Evolutionary conservation across 2,888 invertebrate species (phyloP).

Genomic region (Pachydiplax longipennis): DNA sequence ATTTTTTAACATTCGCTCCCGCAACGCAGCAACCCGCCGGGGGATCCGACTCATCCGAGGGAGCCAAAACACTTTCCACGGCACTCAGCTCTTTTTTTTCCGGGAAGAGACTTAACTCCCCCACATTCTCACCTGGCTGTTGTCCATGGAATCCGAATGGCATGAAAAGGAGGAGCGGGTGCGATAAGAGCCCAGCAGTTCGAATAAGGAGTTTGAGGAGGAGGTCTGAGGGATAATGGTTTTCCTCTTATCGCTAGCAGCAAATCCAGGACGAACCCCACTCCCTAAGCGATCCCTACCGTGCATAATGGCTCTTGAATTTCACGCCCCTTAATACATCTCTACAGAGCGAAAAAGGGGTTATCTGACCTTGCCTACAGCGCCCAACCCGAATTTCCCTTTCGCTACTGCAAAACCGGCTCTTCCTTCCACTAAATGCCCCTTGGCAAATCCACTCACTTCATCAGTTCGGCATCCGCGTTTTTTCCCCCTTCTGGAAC

Average conservation of each 20-base stretch:
- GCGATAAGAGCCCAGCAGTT: conserved; percentile 22
- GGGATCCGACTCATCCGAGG: neutral
- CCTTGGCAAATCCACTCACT: neutral
- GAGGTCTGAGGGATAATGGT: conserved; percentile 22
- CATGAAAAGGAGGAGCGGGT: neutral
- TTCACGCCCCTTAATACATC: conserved; percentile 36
- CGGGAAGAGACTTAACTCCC: neutral
- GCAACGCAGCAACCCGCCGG: neutral
- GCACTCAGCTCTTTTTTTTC: neutral
- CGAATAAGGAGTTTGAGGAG: conserved; percentile 32
- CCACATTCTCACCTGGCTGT: conserved; percentile 17
- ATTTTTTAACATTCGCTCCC: neutral
- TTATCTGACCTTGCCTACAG: conserved; percentile 17
- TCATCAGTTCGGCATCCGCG: conserved; percentile 2
- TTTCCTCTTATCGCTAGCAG: conserved; percentile 31
- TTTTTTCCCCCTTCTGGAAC: neutral
- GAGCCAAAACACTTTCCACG: neutral
- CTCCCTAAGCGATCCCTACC: conserved; percentile 17
- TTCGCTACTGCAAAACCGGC: neutral
- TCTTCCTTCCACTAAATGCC: neutral
- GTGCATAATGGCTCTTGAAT: conserved; percentile 39
- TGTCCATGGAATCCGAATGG: neutral
- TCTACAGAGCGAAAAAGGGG: neutral
- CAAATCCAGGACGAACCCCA: conserved; percentile 23
- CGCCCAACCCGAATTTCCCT: neutral